phyloP scores from a whole-genome alignment of 2,888 invertebrate genomes.

The Cheiracanthium punctorium region DNA sequence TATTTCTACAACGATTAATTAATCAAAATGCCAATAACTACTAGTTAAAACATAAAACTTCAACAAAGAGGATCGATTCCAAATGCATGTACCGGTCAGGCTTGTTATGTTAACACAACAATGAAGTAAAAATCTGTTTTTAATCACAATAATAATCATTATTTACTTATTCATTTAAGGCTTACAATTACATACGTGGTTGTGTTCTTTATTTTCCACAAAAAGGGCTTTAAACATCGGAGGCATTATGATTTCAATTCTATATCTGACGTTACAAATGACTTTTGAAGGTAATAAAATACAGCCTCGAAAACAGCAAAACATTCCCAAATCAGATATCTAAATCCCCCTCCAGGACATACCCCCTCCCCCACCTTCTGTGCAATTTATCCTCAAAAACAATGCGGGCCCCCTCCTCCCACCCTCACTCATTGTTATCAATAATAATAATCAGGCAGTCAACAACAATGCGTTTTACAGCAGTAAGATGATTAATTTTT shows the following conservation, averaged over 20 bases:
- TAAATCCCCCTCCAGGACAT: background rate
- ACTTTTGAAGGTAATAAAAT: slow-evolving; percentile 10
- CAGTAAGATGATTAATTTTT: slow-evolving; percentile 62
- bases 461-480: slow-evolving; percentile 53
- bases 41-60: background rate
- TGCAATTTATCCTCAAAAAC: background rate
- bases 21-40: background rate
- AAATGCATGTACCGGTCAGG: background rate
- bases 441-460: slow-evolving; percentile 60
- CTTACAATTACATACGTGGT: too few relatives aligned
- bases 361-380: background rate
- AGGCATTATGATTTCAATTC: background rate
- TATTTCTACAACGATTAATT: too few relatives aligned
- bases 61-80: background rate
- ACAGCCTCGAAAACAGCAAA: slow-evolving; percentile 7
- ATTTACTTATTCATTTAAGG: too few relatives aligned
- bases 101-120: background rate
- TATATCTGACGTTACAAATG: slow-evolving; percentile 1
- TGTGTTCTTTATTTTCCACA: background rate
- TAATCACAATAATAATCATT: background rate
- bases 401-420: too few relatives aligned
- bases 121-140: background rate
- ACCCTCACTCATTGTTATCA: slow-evolving; percentile 26
- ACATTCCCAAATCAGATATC: slow-evolving; percentile 1
- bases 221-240: background rate